phyloP scores from a whole-genome alignment of 1,140 invertebrate genomes.

The Aphaenogaster ashmeadi region DNA sequence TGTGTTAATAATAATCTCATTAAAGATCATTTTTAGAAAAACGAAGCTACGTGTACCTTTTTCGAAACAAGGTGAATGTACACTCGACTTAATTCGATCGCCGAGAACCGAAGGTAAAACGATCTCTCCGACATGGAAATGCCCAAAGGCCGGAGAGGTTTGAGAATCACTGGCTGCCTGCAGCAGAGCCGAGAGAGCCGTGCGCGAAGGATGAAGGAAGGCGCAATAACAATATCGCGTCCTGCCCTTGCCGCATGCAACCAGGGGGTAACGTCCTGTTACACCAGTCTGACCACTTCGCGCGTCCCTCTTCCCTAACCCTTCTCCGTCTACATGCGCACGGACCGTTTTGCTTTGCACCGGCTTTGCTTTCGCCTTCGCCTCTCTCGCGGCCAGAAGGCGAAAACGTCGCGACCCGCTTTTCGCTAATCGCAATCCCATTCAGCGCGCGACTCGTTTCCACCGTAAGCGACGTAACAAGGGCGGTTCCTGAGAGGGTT shows the following conservation, averaged over 20 bases:
- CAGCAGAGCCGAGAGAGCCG: neutral
- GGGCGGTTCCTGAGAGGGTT: neutral
- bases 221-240: constrained; percentile 66
- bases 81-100: neutral
- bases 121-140: neutral
- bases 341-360: constrained; percentile 62
- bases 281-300: constrained; percentile 79
- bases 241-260: constrained; percentile 69
- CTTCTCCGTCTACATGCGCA: constrained; percentile 61
- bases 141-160: neutral
- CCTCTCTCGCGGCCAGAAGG: neutral
- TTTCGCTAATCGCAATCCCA: constrained; percentile 69
- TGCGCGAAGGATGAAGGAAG: constrained; percentile 57
- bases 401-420: constrained; percentile 51
- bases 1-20: neutral
- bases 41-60: neutral
- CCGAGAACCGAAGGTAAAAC: neutral
- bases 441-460: constrained; percentile 52
- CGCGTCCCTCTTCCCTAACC: constrained; percentile 46
- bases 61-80: neutral
- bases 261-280: constrained; percentile 79
- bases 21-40: neutral
- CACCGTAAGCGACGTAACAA: neutral
- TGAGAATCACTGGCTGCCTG: constrained; percentile 43
- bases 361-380: constrained; percentile 40